A percentile compares a stretch with the other conserved stretches of the same genome.
These are phyloP conservation scores for Chironomus tepperi DNA, from an alignment of 1,140 invertebrate genomes.

Conservation along the genomic window DNA sequence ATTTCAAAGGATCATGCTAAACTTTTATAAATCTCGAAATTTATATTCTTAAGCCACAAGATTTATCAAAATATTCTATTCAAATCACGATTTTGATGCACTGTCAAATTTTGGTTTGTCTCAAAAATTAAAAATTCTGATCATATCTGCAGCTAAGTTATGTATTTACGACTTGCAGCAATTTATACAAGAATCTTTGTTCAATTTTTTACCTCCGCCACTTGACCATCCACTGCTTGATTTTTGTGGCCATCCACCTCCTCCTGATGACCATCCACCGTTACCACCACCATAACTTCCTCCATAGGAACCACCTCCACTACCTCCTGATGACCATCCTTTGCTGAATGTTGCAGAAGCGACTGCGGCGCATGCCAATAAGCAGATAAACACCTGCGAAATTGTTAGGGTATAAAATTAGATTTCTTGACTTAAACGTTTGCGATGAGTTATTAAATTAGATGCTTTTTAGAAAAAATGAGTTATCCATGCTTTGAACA, in stretches of 20 bases:
- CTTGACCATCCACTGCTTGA: neutral
- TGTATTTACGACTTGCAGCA: neutral
- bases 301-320: neutral
- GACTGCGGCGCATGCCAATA: neutral
- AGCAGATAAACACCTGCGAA: neutral
- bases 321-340: neutral
- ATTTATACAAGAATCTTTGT: neutral
- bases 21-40: neutral
- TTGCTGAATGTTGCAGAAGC: neutral
- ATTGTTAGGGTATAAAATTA: neutral
- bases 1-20: too few relatives aligned
- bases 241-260: neutral
- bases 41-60: neutral
- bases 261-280: neutral
- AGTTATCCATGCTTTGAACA: too few relatives aligned
- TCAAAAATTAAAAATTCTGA: too few relatives aligned
- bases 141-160: neutral
- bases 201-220: neutral
- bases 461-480: too few relatives aligned
- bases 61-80: neutral
- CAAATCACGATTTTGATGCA: neutral
- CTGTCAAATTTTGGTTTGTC: neutral
- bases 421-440: neutral
- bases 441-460: too few relatives aligned
- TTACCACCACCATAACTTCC: neutral